phyloP scores from a whole-genome alignment of 2,888 invertebrate species.

The Eilema caniola region DNA sequence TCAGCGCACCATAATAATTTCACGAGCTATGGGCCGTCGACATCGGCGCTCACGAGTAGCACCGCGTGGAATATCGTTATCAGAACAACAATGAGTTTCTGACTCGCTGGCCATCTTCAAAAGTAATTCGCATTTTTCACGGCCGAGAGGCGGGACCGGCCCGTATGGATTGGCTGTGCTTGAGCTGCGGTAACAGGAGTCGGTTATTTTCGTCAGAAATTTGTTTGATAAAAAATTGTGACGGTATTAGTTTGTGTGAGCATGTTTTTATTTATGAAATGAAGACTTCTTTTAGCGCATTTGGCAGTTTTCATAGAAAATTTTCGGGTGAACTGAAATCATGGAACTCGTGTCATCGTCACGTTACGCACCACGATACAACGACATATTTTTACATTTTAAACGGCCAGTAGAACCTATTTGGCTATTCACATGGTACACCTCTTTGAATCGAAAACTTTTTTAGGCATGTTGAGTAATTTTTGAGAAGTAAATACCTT shows the following conservation, averaged over 20 bases:
- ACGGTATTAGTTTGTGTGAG: conserved; percentile 10
- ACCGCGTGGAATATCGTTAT: conserved; percentile 74
- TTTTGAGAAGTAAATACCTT: no score
- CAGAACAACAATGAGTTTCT: conserved; percentile 84
- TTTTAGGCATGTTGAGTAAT: no score
- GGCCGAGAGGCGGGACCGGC: conserved; percentile 48
- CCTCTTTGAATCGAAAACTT: no score
- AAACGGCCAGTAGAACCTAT: no score
- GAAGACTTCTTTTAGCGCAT: no score
- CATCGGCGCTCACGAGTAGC: conserved; percentile 58
- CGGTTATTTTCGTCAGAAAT: conserved; percentile 14
- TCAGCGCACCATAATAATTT: conserved; percentile 77
- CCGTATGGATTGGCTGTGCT: conserved; percentile 32
- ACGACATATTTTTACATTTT: no score
- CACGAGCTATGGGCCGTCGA: conserved; percentile 65
- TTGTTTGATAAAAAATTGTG: conserved; percentile 15
- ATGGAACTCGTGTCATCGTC: no score
- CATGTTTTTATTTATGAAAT: no score
- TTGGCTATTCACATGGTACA: no score
- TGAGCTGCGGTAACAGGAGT: conserved; percentile 18
- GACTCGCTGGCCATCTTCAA: conserved; percentile 80
- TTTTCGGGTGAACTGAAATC: no score
- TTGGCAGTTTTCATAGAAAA: no score
- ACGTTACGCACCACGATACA: no score
- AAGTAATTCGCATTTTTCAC: conserved; percentile 80